Conservation (phyloP, 2,888 invertebrate genomes). For the Pachycephus smyrnensis region DNA sequence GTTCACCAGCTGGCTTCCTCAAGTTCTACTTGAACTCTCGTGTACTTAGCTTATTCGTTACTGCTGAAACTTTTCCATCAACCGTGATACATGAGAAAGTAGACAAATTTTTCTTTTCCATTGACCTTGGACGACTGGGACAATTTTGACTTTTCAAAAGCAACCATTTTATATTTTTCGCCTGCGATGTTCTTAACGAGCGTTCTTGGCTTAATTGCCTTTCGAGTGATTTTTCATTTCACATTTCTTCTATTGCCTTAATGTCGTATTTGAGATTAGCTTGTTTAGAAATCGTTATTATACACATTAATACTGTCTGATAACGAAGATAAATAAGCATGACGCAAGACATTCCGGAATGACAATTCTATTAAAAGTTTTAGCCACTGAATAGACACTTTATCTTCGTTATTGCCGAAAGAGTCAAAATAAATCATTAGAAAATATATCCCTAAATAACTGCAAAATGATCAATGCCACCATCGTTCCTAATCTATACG, state of each 20-base stretch:
- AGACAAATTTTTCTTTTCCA: too few relatives aligned
- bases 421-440: not conserved
- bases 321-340: not conserved
- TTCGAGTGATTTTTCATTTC: not conserved
- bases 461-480: not conserved
- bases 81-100: too few relatives aligned
- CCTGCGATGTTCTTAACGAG: not conserved
- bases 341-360: not conserved
- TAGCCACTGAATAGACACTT: not conserved
- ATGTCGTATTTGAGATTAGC: not conserved
- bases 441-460: not conserved
- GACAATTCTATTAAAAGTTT: not conserved
- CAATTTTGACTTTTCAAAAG: too few relatives aligned
- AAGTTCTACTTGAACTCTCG: not conserved
- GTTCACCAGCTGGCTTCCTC: not conserved
- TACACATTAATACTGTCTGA: not conserved
- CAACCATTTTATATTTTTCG: too few relatives aligned
- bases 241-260: not conserved
- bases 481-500: not conserved
- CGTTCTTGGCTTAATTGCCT: not conserved
- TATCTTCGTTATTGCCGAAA: not conserved
- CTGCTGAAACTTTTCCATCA: not conserved
- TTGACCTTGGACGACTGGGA: too few relatives aligned
- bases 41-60: not conserved
- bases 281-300: not conserved